phyloP scores from a whole-genome alignment of 2,888 invertebrate species.

The Cryptophagus acutangulus region DNA sequence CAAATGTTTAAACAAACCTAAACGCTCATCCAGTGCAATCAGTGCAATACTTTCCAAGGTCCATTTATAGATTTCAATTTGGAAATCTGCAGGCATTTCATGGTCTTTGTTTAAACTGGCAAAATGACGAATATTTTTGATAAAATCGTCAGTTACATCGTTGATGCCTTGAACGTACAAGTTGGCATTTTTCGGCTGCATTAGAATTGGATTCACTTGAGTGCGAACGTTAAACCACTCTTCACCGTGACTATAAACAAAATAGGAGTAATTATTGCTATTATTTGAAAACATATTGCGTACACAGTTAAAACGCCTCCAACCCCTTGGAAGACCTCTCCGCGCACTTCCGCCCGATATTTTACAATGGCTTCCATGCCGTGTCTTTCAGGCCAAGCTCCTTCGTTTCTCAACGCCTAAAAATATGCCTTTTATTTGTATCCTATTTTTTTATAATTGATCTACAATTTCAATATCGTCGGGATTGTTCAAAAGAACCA shows the following conservation, averaged over 20 bases:
- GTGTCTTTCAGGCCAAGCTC: slow-evolving; percentile 45
- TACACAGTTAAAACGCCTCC: background rate
- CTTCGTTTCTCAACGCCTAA: slow-evolving; percentile 46
- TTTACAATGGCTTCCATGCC: slow-evolving; percentile 43
- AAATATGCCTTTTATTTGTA: too few relatives aligned
- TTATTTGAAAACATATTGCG: background rate
- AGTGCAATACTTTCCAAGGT: slow-evolving; percentile 54
- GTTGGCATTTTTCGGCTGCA: slow-evolving; percentile 47
- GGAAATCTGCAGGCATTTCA: slow-evolving; percentile 46
- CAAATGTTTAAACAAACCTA: too few relatives aligned
- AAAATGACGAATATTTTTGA: slow-evolving; percentile 27
- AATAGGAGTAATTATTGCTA: background rate
- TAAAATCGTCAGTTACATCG: slow-evolving; percentile 34
- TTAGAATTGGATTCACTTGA: slow-evolving; percentile 52
- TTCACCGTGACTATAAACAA: slow-evolving; percentile 49
- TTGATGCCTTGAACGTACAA: slow-evolving; percentile 37
- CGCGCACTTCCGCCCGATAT: slow-evolving; percentile 43
- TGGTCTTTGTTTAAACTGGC: slow-evolving; percentile 3
- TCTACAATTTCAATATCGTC: slow-evolving; percentile 50
- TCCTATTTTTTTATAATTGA: too few relatives aligned
- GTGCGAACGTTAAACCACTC: slow-evolving; percentile 53
- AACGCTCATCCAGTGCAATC: slow-evolving; percentile 43
- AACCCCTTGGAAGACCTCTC: slow-evolving; percentile 41
- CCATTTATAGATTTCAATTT: slow-evolving; percentile 57
- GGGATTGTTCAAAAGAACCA: slow-evolving; percentile 47